Conservation (phyloP, 2,797 vertebrate species). For the Myotis daubentonii region DNA sequence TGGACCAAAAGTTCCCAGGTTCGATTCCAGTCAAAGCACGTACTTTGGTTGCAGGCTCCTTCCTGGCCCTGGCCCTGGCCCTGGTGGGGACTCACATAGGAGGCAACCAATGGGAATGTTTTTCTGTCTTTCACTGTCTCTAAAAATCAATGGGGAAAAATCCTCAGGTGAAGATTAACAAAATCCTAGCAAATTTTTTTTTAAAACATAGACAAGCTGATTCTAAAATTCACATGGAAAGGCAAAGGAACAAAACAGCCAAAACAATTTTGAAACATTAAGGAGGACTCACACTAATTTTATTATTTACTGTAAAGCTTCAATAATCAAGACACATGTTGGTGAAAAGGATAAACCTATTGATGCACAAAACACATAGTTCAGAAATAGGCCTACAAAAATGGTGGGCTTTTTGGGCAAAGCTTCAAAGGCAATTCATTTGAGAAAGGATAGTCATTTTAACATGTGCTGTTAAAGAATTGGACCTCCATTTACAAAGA, state of each 20-base stretch:
- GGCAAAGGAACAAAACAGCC: background rate
- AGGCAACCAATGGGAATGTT: too few relatives aligned
- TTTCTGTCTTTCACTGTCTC: too few relatives aligned
- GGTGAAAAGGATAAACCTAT: background rate
- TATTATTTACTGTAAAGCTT: background rate
- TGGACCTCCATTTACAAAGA: background rate
- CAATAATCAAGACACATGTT: background rate
- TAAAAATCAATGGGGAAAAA: too few relatives aligned
- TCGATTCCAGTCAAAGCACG: too few relatives aligned
- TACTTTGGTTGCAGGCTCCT: too few relatives aligned
- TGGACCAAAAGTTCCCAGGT: too few relatives aligned
- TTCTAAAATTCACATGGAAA: background rate
- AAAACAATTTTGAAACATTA: background rate
- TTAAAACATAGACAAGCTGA: background rate
- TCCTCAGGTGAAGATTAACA: background rate
- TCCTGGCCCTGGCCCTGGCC: too few relatives aligned
- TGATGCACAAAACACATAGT: background rate
- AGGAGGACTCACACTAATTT: background rate
- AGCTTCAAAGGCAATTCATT: background rate
- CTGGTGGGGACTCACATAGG: too few relatives aligned
- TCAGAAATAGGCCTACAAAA: background rate
- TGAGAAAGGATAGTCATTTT: background rate
- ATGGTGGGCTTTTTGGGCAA: background rate
- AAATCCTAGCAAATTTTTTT: background rate
- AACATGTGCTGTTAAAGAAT: background rate